Evolutionary conservation across 2,888 invertebrate species (phyloP).

Genomic region (Dasypogon diadema): DNA sequence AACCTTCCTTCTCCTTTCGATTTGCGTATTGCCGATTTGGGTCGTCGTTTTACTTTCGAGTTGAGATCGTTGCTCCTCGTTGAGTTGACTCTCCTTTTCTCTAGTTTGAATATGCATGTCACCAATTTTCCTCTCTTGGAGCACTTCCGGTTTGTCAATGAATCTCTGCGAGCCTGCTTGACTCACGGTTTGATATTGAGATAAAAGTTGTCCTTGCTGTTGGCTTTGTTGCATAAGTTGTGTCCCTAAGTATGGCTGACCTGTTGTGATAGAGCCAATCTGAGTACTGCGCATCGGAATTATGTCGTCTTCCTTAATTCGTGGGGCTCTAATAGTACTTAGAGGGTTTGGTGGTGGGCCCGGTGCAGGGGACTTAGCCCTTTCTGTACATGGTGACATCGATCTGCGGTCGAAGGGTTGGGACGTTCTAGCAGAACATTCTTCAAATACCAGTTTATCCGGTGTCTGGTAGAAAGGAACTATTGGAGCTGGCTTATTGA

Average conservation of each 20-base stretch:
- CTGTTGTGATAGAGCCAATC: conserved; percentile 67
- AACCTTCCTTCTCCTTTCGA: conserved; percentile 75
- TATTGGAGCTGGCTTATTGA: conserved; percentile 78
- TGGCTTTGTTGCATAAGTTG: conserved; percentile 19
- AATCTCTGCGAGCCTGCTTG: conserved; percentile 68
- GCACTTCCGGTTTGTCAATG: conserved; percentile 69
- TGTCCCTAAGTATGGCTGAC: conserved; percentile 65
- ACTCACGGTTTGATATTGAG: conserved; percentile 69
- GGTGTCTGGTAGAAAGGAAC: conserved; percentile 81
- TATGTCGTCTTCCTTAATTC: conserved; percentile 70
- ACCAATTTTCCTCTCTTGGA: conserved; percentile 70
- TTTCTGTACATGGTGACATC: conserved; percentile 76
- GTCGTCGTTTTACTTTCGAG: conserved; percentile 68
- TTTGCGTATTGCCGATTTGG: conserved; percentile 72
- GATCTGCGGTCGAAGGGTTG: conserved; percentile 75
- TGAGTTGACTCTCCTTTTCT: conserved; percentile 67
- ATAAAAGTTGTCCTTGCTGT: conserved; percentile 62
- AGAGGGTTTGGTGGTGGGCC: conserved; percentile 79
- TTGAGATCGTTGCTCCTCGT: conserved; percentile 67
- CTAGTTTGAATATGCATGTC: conserved; percentile 71
- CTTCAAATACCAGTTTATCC: conserved; percentile 79
- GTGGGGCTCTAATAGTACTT: conserved; percentile 74
- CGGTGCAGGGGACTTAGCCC: conserved; percentile 78
- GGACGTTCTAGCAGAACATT: conserved; percentile 73
- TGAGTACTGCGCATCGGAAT: conserved; percentile 62